Evolutionary conservation across 2,888 invertebrate species (phyloP), one percentile per base, ranked within the genome.

Genomic region (Autographa gamma): DNA sequence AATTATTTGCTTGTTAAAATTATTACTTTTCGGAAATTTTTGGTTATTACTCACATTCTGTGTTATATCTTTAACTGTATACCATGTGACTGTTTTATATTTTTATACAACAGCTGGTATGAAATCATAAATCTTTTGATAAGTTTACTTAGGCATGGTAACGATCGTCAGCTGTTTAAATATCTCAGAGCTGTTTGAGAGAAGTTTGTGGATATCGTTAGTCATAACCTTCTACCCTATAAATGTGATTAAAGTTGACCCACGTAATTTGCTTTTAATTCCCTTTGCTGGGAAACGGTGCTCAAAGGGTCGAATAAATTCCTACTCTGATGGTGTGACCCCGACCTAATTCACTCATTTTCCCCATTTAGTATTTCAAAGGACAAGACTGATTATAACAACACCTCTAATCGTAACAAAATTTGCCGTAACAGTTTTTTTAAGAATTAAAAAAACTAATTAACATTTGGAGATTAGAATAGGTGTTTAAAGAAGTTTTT

Each of bases 1-100:
- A 31, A 54, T 52, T 63, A 63, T 48, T 63, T 67, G 32, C 16
- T 32, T 31, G 25, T 59, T 32, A 16, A 48, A n/a, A 48, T 48
- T 43, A 43, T 43, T 48, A n/a, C n/a, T 48, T 48, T n/a, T 48
- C n/a, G 48, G 8, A 48, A 48, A n/a, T n/a, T 48, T 6, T 6
- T 48, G n/a, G 48, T 48, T n/a, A 48, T 48, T 48, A 48, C 48
- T n/a, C n/a, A 48, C 48, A n/a, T 48, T 48, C 48, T 6, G n/a
- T 48, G 48, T 48, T 6, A 43, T 48, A n/a, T 48, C 48, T 16
- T 43, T 43, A 16, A 43, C 43, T 48, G n/a, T 48, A 38, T 38
- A 48, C 48, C n/a, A n/a, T 48, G 54, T 56, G 25, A 13, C 25
- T 25, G 54, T 56, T 13, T 19, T 25, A 19, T 56, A 48, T 56